Evolutionary conservation across 2,888 invertebrate genomes (phyloP).

Genomic region (Lysandra coridon): DNA sequence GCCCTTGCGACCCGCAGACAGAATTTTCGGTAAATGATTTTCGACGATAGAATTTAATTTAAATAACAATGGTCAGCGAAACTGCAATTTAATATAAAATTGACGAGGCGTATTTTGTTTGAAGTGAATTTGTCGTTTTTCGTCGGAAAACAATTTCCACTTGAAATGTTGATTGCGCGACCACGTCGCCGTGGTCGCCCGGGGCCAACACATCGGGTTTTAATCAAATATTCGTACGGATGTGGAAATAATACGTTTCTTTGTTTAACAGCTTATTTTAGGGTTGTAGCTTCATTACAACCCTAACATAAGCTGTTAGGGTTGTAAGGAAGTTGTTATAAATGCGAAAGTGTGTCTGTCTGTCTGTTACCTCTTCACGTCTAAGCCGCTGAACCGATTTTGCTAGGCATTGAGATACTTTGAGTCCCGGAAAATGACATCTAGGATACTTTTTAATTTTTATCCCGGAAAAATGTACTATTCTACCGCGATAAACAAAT

Average conservation of each 20-base stretch:
- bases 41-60: neutral
- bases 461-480: too few relatives aligned
- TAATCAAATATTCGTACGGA: slow-evolving; percentile 2
- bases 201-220: slow-evolving; percentile 1
- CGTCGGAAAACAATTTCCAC: slow-evolving; percentile 11
- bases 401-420: too few relatives aligned
- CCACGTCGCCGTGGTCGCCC: neutral
- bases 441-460: too few relatives aligned
- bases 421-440: too few relatives aligned
- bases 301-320: too few relatives aligned
- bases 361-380: too few relatives aligned
- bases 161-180: slow-evolving; percentile 6
- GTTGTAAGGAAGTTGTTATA: too few relatives aligned
- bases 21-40: slow-evolving; percentile 6
- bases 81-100: slow-evolving; percentile 28
- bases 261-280: neutral
- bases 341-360: too few relatives aligned
- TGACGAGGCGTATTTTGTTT: slow-evolving; percentile 8
- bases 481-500: too few relatives aligned
- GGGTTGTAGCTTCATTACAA: neutral
- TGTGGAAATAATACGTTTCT: slow-evolving; percentile 11
- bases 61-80: slow-evolving; percentile 19
- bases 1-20: neutral
- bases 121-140: slow-evolving; percentile 22
- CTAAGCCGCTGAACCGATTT: too few relatives aligned